Evolutionary conservation across 1,140 invertebrate genomes (phyloP), one percentile per base, ranked within the genome.

Genomic region (Drosophila elegans): DNA sequence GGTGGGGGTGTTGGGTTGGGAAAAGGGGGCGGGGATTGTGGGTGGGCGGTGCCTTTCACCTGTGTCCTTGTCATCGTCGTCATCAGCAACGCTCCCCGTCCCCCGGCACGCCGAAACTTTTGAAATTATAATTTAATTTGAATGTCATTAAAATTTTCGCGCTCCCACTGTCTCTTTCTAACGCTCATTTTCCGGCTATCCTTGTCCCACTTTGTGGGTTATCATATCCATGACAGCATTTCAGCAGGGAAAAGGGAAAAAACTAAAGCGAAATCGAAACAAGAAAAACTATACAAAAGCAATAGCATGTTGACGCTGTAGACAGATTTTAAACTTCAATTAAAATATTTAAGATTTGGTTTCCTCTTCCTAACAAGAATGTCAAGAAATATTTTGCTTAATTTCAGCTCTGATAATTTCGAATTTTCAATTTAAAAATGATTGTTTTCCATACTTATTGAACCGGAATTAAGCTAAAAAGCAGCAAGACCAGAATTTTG

Each of bases 81-180:
- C 77, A 57, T 56, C 74, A 59, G 25, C 61, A 60, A 67, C 71
- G 51, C 61, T 29, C 38, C 27, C 52, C 12, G 46, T 32, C 48
- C 13, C 9, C 29, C 44, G n/a, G 57, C 36, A 59, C 25, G 12
- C 60, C 36, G n/a, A 88, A 86, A 86, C 83, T 86, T 86, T 86
- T 86, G 76, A 86, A 86, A 86, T 86, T 88, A 88, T 86, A 86
- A 86, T 86, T 86, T 89, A 79, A 86, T 86, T 86, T 86, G 84
- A 86, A 86, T 86, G 83, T 83, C 83, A 86, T 86, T 86, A 86
- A 86, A 86, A 89, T 86, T 86, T 86, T 77, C 81, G 66, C 52
- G 79, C 74, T 74, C 44, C 51, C 38, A 48, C 59, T 41, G n/a
- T 46, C 36, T 25, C 63, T 36, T 4, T 42, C 32, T 13, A 13